phyloP scores from a whole-genome alignment of 2,888 invertebrate species.

The Sicus ferrugineus region DNA sequence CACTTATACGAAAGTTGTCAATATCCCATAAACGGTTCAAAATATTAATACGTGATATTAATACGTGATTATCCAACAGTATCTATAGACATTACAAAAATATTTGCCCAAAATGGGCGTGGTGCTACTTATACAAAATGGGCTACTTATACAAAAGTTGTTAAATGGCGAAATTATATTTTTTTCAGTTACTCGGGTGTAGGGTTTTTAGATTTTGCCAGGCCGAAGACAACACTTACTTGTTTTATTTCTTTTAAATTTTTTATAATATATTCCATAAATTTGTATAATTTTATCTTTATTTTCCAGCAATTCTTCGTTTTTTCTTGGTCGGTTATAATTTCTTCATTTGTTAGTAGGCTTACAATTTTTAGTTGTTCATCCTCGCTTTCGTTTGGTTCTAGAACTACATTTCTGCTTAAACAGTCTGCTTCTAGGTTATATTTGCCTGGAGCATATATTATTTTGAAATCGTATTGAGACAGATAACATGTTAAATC shows the following conservation, averaged over 20 bases:
- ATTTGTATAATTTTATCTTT: constrained; percentile 20
- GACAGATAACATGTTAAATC: constrained; percentile 36
- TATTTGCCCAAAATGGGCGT: too few species aligned
- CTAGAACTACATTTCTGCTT: constrained; percentile 38
- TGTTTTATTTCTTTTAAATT: constrained; percentile 14
- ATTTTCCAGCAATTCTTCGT: constrained; percentile 21
- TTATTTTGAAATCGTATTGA: constrained; percentile 36
- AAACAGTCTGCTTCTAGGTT: constrained; percentile 37
- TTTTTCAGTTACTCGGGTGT: too few species aligned
- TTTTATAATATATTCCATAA: constrained; percentile 21
- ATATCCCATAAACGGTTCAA: too few species aligned
- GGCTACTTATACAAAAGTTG: too few species aligned
- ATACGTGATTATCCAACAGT: background rate
- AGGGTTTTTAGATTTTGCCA: too few species aligned
- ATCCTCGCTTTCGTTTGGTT: constrained; percentile 18
- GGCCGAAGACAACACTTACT: too few species aligned
- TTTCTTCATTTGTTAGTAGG: constrained; percentile 31
- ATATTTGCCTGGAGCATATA: constrained; percentile 36
- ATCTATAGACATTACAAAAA: too few species aligned
- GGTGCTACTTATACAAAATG: constrained; percentile 4
- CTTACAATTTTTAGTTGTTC: constrained; percentile 35
- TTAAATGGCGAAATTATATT: too few species aligned
- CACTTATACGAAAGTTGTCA: too few species aligned
- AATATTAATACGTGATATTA: too few species aligned
- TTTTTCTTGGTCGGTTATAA: constrained; percentile 28